A percentile compares a stretch with the other conserved stretches of the same genome.
Conservation (phyloP, 2,113 vertebrate species). For the Grammomys dolichurus region DNA sequence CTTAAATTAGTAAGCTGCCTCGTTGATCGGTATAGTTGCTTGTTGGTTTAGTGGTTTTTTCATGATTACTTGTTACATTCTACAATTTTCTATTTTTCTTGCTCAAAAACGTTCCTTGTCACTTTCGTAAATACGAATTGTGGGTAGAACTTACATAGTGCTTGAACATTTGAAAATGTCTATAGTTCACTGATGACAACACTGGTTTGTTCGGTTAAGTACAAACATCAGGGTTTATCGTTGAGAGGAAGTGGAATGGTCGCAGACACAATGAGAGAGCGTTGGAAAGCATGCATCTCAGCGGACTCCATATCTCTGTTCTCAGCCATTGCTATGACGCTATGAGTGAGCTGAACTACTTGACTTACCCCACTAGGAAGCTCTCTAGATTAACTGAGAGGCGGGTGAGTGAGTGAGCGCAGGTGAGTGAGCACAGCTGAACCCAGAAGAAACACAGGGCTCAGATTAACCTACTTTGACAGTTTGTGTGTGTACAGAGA, state of each 20-base stretch:
- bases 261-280: background rate
- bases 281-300: background rate
- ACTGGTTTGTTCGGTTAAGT: no score
- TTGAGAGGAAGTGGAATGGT: background rate
- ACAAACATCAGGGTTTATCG: background rate
- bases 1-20: background rate
- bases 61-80: background rate
- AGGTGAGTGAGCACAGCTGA: background rate
- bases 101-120: background rate
- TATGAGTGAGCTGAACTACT: background rate
- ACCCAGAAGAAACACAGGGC: background rate
- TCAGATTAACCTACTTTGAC: background rate
- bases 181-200: background rate
- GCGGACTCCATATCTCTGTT: background rate
- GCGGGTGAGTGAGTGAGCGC: background rate
- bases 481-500: background rate
- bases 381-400: background rate
- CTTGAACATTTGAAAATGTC: background rate
- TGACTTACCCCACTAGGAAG: background rate
- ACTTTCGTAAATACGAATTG: background rate
- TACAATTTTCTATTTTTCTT: background rate
- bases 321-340: accelerated
- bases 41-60: background rate
- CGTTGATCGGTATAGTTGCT: background rate
- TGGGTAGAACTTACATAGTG: background rate